Conservation (phyloP, 2,888 invertebrate species). For the Acrobasis repandana region DNA sequence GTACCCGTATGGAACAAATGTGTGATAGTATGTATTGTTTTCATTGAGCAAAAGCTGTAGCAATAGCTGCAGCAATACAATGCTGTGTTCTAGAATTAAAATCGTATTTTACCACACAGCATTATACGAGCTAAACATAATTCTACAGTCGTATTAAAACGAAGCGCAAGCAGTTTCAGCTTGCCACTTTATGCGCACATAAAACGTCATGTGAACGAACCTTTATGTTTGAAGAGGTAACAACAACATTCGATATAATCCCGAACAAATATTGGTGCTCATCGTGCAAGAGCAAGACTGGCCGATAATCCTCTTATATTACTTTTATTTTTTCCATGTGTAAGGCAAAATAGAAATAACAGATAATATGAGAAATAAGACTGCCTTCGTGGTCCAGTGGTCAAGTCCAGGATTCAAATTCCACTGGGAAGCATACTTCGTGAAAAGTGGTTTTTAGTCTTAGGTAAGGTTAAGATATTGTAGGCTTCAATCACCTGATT, state of each 20-base stretch:
- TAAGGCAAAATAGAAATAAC: too few species aligned
- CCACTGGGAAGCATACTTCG: too few species aligned
- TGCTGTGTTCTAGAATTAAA: not conserved
- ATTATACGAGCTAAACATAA: not conserved
- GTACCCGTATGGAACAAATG: too few species aligned
- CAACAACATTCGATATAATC: conserved; percentile 48
- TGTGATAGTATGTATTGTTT: too few species aligned
- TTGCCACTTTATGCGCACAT: conserved; percentile 17
- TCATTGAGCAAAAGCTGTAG: too few species aligned
- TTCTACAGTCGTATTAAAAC: conserved; percentile 1
- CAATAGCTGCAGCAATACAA: too few species aligned
- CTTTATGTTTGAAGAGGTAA: conserved; percentile 37
- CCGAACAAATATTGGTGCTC: conserved; percentile 52
- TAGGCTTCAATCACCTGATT: too few species aligned
- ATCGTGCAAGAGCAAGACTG: not conserved
- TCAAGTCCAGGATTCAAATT: too few species aligned
- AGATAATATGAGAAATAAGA: too few species aligned
- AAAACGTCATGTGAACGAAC: conserved; percentile 33
- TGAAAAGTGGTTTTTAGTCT: too few species aligned
- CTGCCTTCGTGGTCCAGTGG: too few species aligned
- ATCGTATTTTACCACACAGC: not conserved
- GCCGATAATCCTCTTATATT: not conserved
- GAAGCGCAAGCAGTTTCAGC: not conserved
- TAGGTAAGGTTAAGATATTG: too few species aligned
- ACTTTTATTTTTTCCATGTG: not conserved